Percentiles rank a stretch among this genome's conserved stretches.
These are phyloP conservation scores for Sinocyclocheilus rhinocerous DNA, from an alignment of 2,113 vertebrate species.

Conservation along the genomic window DNA sequence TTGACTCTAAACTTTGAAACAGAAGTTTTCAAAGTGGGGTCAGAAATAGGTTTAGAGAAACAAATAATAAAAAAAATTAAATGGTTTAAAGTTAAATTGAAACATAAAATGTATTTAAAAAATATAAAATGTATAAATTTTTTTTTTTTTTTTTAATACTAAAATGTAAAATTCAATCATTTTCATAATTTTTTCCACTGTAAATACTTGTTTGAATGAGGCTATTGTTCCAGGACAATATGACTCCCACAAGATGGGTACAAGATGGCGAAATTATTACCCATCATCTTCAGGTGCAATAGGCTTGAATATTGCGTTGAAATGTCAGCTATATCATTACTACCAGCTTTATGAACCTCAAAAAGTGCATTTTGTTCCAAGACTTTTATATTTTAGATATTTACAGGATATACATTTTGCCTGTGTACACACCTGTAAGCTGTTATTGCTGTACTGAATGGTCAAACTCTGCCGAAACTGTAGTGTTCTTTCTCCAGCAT, in stretches of 20 bases:
- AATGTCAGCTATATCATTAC: neutral
- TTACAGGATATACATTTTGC: neutral
- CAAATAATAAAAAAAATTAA: too few relatives aligned
- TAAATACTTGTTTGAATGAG: neutral
- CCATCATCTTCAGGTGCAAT: neutral
- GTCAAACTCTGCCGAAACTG: slow-evolving; percentile 78
- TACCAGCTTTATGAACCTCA: neutral
- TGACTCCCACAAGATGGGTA: neutral
- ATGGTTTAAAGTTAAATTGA: too few relatives aligned
- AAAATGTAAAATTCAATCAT: neutral
- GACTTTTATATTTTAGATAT: neutral
- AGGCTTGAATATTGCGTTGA: neutral
- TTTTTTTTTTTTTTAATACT: too few relatives aligned
- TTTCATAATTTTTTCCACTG: neutral
- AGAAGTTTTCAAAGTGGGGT: too few relatives aligned
- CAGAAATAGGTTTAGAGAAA: too few relatives aligned
- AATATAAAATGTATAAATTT: too few relatives aligned
- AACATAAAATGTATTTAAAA: too few relatives aligned
- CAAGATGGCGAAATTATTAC: neutral
- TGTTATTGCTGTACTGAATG: slow-evolving; percentile 81
- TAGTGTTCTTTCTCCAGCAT: slow-evolving; percentile 74
- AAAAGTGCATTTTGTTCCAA: neutral
- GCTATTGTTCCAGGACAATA: neutral
- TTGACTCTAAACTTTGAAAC: too few relatives aligned
- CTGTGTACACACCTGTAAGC: slow-evolving; percentile 76